Evolutionary conservation across 2,113 vertebrate species (phyloP), one percentile per base, ranked within the genome.

Genomic region (Charadrius vociferus): DNA sequence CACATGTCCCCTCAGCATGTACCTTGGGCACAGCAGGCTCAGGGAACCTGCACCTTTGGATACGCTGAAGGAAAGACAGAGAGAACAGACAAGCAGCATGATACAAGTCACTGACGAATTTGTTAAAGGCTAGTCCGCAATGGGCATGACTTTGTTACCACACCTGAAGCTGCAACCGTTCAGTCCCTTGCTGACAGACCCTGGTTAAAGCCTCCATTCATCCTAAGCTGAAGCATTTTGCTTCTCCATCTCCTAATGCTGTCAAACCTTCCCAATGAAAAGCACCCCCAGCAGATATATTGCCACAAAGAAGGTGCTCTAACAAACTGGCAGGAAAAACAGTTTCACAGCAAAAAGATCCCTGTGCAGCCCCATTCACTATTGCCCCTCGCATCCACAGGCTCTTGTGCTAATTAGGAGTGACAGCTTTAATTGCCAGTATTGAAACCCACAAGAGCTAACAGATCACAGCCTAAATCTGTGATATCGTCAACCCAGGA

Each of bases 401-500:
- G 47, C 73, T 79, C 47, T 85, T 39, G 29, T 62, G 81, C 26
- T 93, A 96, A 97, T 93, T 96, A 95, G 59, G 66, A 97, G n/a
- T 90, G 83, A 95, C 84, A 97, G 74, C 84, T 91, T 97, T 93
- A 96, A 82, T 94, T 94, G 93, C 86, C 95, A 93, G n/a, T 87
- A 96, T 93, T 90, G 97, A 97, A 97, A 88, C 37, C 22, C 83
- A 94, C 85, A 95, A 94, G 84, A 96, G 89, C 94, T 97, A 96
- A 87, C 58, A 94, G 96, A 96, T 94, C 91, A 80, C 95, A 96
- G 95, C 78, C 78, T 91, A 95, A 92, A 97, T 97, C 90, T 86
- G 14, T 82, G 96, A 97, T 95, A 96, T 71, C 3, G 39, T 91
- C 72, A 83, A 94, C 79, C 58, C 37, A 68, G 80, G 86, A 95